A percentile compares a stretch with the other conserved stretches of the same genome.
These are phyloP conservation scores for Meriones unguiculatus DNA, from an alignment of 2,113 vertebrate species.

Conservation along the genomic window DNA sequence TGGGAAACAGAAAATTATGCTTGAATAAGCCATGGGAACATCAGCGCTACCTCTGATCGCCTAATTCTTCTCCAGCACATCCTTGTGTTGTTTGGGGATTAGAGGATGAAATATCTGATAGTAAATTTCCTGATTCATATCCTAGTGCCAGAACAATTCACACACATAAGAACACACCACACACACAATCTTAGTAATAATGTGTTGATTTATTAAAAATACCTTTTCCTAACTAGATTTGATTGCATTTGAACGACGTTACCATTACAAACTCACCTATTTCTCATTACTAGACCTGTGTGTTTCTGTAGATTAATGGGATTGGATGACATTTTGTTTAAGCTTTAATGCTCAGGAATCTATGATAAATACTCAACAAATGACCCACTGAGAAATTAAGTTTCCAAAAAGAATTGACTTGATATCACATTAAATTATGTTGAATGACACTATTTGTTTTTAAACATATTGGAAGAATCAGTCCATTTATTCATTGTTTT, in stretches of 20 bases:
- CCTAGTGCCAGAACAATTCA: not conserved
- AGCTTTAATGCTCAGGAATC: not conserved
- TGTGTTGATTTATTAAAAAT: not conserved
- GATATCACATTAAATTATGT: not conserved
- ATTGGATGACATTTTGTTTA: not conserved
- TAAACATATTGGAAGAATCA: not conserved
- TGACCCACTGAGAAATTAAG: not conserved
- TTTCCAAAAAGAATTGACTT: not conserved
- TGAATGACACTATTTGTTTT: constrained; percentile 5
- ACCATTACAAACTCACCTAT: not conserved
- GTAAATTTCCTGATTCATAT: not conserved
- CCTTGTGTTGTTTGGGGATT: not conserved
- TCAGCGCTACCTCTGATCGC: not conserved
- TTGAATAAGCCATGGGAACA: not conserved
- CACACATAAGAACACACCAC: not conserved
- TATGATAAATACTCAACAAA: not conserved
- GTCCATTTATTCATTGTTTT: not conserved
- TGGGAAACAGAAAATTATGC: not conserved
- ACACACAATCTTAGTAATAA: not conserved
- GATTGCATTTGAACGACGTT: not conserved
- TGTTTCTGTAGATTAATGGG: constrained; percentile 7
- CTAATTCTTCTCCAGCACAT: not conserved
- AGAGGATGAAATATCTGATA: not conserved
- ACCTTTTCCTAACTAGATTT: not conserved
- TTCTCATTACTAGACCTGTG: not conserved